Conservation (phyloP, 2,113 vertebrate genomes). For the Nothobranchius furzeri region DNA sequence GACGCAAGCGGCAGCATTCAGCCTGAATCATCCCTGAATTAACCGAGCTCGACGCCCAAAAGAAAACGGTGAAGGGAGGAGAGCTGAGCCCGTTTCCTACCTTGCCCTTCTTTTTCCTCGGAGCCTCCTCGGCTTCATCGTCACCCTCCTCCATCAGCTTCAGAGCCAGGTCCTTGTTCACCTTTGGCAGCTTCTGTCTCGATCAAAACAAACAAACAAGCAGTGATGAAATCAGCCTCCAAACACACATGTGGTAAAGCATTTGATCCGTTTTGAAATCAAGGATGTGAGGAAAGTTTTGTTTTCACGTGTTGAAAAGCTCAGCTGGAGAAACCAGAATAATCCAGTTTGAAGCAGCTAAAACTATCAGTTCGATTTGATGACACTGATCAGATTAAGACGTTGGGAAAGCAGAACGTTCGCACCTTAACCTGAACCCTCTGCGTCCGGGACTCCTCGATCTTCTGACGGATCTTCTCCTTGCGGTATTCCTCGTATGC, state of each 20-base stretch:
- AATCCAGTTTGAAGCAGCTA: constrained; percentile 4
- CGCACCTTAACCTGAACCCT: constrained; percentile 92
- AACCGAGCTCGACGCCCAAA: background rate
- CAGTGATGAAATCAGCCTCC: background rate
- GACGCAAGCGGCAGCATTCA: no score
- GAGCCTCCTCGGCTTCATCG: constrained; percentile 71
- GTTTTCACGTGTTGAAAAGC: no score
- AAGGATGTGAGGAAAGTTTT: background rate
- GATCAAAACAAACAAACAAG: constrained; percentile 2
- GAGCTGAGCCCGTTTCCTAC: constrained; percentile 61
- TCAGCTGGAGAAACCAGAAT: background rate
- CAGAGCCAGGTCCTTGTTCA: constrained; percentile 95
- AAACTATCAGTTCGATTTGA: background rate
- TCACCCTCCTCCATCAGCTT: constrained; percentile 95
- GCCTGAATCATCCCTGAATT: no score
- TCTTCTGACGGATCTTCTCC: constrained; percentile 96
- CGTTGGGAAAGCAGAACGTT: background rate
- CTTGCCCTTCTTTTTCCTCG: constrained; percentile 90
- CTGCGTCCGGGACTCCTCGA: constrained; percentile 91
- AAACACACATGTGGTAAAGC: background rate
- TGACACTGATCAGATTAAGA: background rate
- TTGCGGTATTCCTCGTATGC: constrained; percentile 97
- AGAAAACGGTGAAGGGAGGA: background rate
- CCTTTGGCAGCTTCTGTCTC: constrained; percentile 90
- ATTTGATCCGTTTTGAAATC: background rate